Base-by-base conservation (phyloP, 2,888 invertebrate species). In the Campopleginae sp. region DNA sequence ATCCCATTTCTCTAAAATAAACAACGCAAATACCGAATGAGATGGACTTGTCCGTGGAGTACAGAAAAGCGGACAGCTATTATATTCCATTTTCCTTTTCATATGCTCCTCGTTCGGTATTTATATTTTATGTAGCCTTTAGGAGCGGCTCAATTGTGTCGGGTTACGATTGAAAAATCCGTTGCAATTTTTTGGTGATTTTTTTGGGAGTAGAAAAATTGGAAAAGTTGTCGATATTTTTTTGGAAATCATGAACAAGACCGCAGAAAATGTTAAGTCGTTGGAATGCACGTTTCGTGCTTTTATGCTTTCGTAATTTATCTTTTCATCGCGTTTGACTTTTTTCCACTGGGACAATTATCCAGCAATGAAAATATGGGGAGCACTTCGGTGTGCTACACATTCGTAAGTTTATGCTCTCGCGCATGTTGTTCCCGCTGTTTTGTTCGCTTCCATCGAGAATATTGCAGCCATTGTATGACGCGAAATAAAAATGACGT, bases 401-500 rank as follows among this genome's bases (percentile, higher is more conserved):
- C 27, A 58, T 58, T 27, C 27, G 27, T 58, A 27, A 1, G 27
- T 58, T 27, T 27, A 27, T 27, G 4, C 14, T 58, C 58, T 1
- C 1, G 27, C 38, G 58, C 5, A 12, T 14, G 1, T 12, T 58
- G 4, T 58, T 27, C 14, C 51, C 51, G 51, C 51, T 51, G 51
- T 51, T 51, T 51, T 51, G 48, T 51, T 51, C 51, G 8, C 48
- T 31, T 63, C 61, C 27, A 23, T 19, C 46, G 27, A 68, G 48
- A 31, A 66, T 68, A 77, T 72, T 48, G n/a, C 38, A 23, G 68
- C 42, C 44, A 77, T 80, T 84, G 66, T 72, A 77, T 68, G n/a
- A n/a, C 72, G 72, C 14, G 33, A 46, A 51, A 84, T 84, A 72
- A 80, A 77, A 74, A 80, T 80, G 76, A 65, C 65, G 76, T 72